Conservation (phyloP, 1,140 invertebrate genomes). For the Pristionchus pacificus region DNA sequence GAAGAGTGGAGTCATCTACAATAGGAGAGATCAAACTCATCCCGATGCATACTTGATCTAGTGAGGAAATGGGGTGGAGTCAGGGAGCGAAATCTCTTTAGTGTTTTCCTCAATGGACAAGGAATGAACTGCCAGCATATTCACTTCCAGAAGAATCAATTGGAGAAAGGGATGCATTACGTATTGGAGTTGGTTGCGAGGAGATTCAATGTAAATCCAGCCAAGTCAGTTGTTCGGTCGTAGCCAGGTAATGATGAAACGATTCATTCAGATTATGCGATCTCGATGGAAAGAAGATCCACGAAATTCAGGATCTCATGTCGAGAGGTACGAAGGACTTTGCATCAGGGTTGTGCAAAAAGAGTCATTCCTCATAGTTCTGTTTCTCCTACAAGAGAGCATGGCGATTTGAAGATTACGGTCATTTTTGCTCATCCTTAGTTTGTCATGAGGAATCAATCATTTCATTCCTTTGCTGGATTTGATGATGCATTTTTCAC, state of each 20-base stretch:
- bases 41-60: constrained; percentile 46
- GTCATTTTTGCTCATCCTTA: too few relatives aligned
- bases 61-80: constrained; percentile 31
- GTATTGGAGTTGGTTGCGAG: constrained; percentile 41
- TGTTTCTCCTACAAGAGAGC: too few relatives aligned
- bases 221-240: constrained; percentile 19
- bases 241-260: background rate
- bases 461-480: too few relatives aligned
- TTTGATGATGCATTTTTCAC: too few relatives aligned
- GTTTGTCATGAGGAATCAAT: too few relatives aligned
- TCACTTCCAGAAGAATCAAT: constrained; percentile 40
- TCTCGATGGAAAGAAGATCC: constrained; percentile 42
- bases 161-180: constrained; percentile 44
- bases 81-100: too few relatives aligned
- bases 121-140: constrained; percentile 43
- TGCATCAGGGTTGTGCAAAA: too few relatives aligned
- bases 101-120: constrained; percentile 45
- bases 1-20: constrained; percentile 38
- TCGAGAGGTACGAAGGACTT: too few relatives aligned
- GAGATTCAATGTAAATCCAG: constrained; percentile 41
- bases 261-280: constrained; percentile 36
- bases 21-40: constrained; percentile 42
- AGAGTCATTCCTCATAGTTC: background rate
- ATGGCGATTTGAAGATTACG: too few relatives aligned
- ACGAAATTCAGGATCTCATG: constrained; percentile 41